Conservation (phyloP, 1,140 invertebrate genomes). For the Rhizoglyphus robini region DNA sequence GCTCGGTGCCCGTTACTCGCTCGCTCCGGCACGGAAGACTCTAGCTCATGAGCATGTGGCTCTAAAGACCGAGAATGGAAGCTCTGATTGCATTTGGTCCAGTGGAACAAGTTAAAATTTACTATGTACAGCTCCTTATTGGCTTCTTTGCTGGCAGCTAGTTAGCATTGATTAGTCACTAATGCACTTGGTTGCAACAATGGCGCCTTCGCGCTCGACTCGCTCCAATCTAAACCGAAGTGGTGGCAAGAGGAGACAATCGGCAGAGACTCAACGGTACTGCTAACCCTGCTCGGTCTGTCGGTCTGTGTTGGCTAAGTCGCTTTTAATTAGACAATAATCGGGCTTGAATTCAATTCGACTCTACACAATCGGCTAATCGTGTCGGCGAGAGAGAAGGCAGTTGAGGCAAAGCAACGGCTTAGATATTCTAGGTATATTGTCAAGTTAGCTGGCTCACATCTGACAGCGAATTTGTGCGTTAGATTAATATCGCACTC, state of each 20-base stretch:
- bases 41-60: neutral
- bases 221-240: neutral
- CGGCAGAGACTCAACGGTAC: too few species aligned
- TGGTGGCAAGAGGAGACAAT: too few species aligned
- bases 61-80: neutral
- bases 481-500: neutral
- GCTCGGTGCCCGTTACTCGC: neutral
- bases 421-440: neutral
- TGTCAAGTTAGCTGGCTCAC: neutral
- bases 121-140: too few species aligned
- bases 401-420: constrained; percentile 2
- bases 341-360: too few species aligned
- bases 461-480: neutral
- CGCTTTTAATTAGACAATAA: too few species aligned
- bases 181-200: too few species aligned
- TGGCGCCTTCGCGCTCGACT: neutral
- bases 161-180: too few species aligned
- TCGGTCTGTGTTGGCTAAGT: too few species aligned
- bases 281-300: too few species aligned
- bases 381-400: neutral
- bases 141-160: too few species aligned
- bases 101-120: neutral
- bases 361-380: neutral
- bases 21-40: neutral
- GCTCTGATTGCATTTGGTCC: neutral